These are phyloP conservation scores for Dromiciops gliroides DNA, from an alignment of 2,113 vertebrate species.

Conservation along the genomic window DNA sequence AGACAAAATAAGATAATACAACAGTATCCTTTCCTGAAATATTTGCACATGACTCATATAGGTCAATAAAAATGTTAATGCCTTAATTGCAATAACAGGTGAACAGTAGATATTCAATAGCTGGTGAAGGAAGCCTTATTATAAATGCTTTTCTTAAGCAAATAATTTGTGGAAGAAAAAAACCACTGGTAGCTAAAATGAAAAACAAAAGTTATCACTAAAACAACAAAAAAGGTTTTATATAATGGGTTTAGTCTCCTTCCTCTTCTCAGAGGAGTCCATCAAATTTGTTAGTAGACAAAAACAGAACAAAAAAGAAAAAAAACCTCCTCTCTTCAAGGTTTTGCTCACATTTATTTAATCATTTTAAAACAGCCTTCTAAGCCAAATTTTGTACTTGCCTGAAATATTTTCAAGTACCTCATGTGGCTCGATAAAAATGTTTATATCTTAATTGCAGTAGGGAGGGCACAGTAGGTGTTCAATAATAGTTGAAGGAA, in stretches of 20 bases:
- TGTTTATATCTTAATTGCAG: not conserved
- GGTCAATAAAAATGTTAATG: not conserved
- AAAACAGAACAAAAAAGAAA: not conserved
- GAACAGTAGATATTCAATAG: not conserved
- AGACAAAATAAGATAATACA: not conserved
- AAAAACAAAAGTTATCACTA: not conserved
- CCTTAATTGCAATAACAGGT: not conserved
- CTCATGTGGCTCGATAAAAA: not conserved
- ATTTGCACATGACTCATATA: not conserved
- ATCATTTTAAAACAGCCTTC: slow-evolving; percentile 17
- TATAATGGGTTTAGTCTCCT: not conserved
- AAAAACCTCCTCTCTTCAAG: not conserved
- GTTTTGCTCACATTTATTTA: not conserved
- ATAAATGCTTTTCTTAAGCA: not conserved
- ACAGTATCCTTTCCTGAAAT: not conserved
- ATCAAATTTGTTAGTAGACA: slow-evolving; percentile 29
- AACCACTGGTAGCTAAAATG: not conserved
- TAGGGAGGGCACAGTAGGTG: not conserved
- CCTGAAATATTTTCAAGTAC: slow-evolving; percentile 1
- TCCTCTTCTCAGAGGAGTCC: not conserved
- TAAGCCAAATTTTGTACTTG: not conserved
- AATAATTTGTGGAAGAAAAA: not conserved
- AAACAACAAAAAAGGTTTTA: not conserved
- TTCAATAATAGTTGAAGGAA: not conserved
- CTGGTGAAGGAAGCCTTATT: not conserved